phyloP scores from a whole-genome alignment of 2,113 vertebrate species.

The Cavia porcellus region DNA sequence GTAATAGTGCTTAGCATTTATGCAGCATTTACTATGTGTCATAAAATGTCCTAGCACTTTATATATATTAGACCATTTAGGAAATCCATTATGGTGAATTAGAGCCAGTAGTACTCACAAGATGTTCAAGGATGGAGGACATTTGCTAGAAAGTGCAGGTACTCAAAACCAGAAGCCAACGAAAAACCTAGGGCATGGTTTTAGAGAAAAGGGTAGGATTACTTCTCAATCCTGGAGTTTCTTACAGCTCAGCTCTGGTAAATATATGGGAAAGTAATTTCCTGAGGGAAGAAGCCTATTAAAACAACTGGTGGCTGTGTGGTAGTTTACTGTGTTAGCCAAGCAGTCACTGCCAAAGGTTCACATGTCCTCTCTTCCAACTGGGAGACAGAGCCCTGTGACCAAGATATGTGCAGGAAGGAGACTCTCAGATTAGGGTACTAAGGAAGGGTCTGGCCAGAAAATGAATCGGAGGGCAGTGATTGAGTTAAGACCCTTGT shows the following conservation, averaged over 20 bases:
- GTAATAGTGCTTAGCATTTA: conserved; percentile 26
- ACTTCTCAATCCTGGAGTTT: not conserved
- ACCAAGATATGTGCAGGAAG: not conserved
- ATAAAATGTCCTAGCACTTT: conserved; percentile 19
- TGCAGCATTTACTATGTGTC: not conserved
- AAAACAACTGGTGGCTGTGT: not conserved
- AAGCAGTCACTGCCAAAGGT: not conserved
- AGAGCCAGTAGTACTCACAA: not conserved
- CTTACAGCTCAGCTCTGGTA: not conserved
- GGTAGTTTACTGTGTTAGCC: not conserved
- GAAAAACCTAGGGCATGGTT: not conserved
- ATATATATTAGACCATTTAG: conserved; percentile 26
- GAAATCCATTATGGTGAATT: not conserved
- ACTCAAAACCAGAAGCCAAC: not conserved
- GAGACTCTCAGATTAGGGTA: not conserved
- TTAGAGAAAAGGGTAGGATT: not conserved
- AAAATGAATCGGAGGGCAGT: not conserved
- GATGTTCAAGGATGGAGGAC: not conserved
- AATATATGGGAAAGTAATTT: not conserved
- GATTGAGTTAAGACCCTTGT: not conserved
- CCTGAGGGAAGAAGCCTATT: not conserved
- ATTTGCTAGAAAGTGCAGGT: not conserved
- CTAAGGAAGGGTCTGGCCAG: not conserved
- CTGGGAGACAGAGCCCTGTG: not conserved
- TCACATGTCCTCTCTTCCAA: not conserved